Percentiles rank a stretch among this genome's conserved stretches.
phyloP scores from a whole-genome alignment of 2,888 invertebrate genomes.

The Cecidostiba fungosa region DNA sequence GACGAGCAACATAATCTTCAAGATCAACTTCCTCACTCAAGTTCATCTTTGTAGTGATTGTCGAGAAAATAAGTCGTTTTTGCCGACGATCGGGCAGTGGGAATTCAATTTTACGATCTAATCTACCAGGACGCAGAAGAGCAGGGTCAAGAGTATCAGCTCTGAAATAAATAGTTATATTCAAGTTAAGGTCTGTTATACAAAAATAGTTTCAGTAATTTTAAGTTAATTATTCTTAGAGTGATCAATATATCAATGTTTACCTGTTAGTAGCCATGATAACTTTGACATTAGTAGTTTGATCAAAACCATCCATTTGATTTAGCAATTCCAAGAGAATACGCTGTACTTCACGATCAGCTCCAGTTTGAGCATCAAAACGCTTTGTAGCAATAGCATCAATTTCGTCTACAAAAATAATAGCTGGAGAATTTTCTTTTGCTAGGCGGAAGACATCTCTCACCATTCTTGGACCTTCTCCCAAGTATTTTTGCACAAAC shows the following conservation, averaged over 20 bases:
- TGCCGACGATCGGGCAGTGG: slow-evolving; percentile 95
- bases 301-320: slow-evolving; percentile 99
- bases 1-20: slow-evolving; percentile 99
- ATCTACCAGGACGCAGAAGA: slow-evolving; percentile 94
- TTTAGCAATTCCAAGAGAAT: slow-evolving; percentile 97
- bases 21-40: slow-evolving; percentile 99
- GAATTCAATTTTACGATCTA: slow-evolving; percentile 99
- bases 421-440: slow-evolving; percentile 99
- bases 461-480: slow-evolving; percentile 99
- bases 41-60: slow-evolving; percentile 98
- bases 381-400: slow-evolving; percentile 99
- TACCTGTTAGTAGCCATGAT: slow-evolving; percentile 81
- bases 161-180: no score
- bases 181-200: slow-evolving; percentile 16
- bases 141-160: slow-evolving; percentile 99
- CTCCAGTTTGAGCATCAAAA: slow-evolving; percentile 99
- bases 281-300: slow-evolving; percentile 99
- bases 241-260: slow-evolving; percentile 21
- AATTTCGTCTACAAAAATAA: slow-evolving; percentile 99
- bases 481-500: slow-evolving; percentile 99
- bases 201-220: slow-evolving; percentile 27
- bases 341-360: slow-evolving; percentile 98
- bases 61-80: slow-evolving; percentile 98
- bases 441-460: slow-evolving; percentile 99
- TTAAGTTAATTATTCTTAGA: not conserved